Base-by-base conservation (phyloP, 2,797 vertebrate species). In the Anabacerthia variegaticeps region DNA sequence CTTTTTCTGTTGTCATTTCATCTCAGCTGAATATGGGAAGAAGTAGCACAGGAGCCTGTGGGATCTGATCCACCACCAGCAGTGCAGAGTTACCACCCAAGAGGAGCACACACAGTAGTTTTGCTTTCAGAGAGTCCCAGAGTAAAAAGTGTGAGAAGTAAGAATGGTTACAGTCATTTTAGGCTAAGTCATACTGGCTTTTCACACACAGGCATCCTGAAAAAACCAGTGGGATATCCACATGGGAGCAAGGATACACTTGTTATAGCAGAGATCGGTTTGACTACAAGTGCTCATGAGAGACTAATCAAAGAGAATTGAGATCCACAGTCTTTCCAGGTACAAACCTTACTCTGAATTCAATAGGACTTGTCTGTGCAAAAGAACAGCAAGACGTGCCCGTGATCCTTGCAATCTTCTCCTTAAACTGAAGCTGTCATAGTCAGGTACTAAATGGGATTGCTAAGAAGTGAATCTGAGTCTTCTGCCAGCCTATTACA, bases 401-500 rank as follows among this genome's bases (percentile, higher is more conserved):
- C 0, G 0, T 74, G 80, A 80, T 72, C 26, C 43, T 74, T 80
- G 54, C 59, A 82, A 28, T n/a, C 61, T 74, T 65, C 91, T 93
- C 58, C 30, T 61, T 93, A 85, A 83, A 78, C 13, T 48, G 48
- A n/a, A 95, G 75, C 24, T 95, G 58, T 85, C 93, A 43, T 68
- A 88, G 74, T 87, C 80, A 93, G 89, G 67, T 15, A 32, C 39
- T 71, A 79, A 89, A 52, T 1, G 71, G 56, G 88, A 56, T 81
- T 87, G 80, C 94, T 92, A 71, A 63, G 90, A 92, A 81, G 81
- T 2, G 10, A 93, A 80, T 77, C 56, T 65, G 67, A 93, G 65
- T 69, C 92, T 96, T 90, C 73, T 96, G 68, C 86, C 91, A 95
- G n/a, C n/a, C 30, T 95, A 30, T 87, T 97, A 67, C 84, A 86